These are phyloP conservation scores for Phocoena sinus DNA, from an alignment of 2,113 vertebrate species.

Conservation along the genomic window DNA sequence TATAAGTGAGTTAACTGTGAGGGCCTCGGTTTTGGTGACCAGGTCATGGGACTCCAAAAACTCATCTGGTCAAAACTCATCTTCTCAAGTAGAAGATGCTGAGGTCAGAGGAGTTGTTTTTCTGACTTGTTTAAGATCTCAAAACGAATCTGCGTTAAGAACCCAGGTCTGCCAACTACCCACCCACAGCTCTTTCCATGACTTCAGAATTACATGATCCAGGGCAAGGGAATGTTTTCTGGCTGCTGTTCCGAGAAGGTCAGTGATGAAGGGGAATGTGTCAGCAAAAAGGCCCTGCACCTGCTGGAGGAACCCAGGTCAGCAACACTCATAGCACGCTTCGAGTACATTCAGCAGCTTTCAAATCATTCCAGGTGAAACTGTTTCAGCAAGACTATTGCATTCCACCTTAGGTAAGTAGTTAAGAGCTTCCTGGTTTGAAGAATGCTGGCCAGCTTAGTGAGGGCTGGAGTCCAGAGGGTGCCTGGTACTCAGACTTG, in stretches of 20 bases:
- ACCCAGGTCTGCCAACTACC: background rate
- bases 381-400: background rate
- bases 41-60: background rate
- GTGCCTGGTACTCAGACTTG: background rate
- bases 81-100: background rate
- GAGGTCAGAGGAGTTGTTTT: background rate
- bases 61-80: background rate
- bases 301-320: background rate
- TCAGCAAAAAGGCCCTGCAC: background rate
- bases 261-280: background rate
- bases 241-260: background rate
- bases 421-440: conserved; percentile 33
- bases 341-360: background rate
- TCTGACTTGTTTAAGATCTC: background rate
- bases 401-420: background rate
- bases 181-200: background rate
- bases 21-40: background rate
- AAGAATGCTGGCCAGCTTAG: background rate
- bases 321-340: background rate
- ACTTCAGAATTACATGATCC: background rate
- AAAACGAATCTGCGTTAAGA: background rate
- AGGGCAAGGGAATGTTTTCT: background rate
- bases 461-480: background rate
- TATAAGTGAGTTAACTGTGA: background rate
- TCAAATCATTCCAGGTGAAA: conserved; percentile 55